These are phyloP conservation scores for Melanotaenia pygmaea DNA, from an alignment of 2,797 vertebrate genomes.

Conservation along the genomic window DNA sequence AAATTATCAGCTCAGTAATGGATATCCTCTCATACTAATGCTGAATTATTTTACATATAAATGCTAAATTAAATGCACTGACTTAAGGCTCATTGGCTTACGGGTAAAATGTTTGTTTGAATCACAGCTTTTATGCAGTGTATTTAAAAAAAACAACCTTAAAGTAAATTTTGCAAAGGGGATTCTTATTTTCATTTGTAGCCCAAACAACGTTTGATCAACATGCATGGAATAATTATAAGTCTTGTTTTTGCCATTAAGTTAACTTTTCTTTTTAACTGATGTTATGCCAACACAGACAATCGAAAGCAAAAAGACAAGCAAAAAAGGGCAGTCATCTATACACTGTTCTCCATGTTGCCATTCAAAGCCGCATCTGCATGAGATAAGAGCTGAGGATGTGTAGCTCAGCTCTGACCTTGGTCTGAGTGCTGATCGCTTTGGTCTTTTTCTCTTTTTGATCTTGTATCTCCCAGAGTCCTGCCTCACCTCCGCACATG, in stretches of 20 bases:
- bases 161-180: conserved; percentile 29
- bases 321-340: conserved; percentile 33
- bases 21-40: conserved; percentile 75
- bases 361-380: conserved; percentile 59
- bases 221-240: conserved; percentile 5
- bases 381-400: conserved; percentile 62
- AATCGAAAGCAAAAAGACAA: conserved; percentile 13
- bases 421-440: conserved; percentile 69
- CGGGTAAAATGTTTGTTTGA: conserved; percentile 64
- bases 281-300: conserved; percentile 20
- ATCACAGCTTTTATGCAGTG: conserved; percentile 49
- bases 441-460: conserved; percentile 76
- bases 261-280: conserved; percentile 17
- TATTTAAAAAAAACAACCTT: conserved; percentile 62
- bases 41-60: conserved; percentile 79
- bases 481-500: conserved; percentile 54
- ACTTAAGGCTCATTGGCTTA: conserved; percentile 52
- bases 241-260: background rate
- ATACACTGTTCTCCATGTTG: conserved; percentile 35
- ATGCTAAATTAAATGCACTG: conserved; percentile 68
- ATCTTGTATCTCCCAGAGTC: conserved; percentile 74
- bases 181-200: background rate
- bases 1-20: conserved; percentile 78
- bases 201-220: conserved; percentile 25
- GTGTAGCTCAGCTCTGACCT: conserved; percentile 63